A percentile compares a stretch with the other conserved stretches of the same genome.
Evolutionary conservation across 2,797 vertebrate species (phyloP).

Genomic region (Columba guinea): DNA sequence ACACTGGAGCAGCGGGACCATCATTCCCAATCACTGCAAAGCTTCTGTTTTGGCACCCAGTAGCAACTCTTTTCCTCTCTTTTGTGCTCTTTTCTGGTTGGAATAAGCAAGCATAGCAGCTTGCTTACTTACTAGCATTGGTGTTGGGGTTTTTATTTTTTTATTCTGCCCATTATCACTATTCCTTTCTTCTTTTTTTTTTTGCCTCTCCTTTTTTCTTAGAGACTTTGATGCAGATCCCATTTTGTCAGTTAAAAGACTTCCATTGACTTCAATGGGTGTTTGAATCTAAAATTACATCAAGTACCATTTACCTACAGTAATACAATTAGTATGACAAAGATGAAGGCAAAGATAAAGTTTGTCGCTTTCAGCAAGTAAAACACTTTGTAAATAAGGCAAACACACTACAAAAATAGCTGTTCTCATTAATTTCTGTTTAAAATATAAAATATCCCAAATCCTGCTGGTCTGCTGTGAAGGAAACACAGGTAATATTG

Average conservation of each 20-base stretch:
- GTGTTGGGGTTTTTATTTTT: background rate
- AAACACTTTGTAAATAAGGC: background rate
- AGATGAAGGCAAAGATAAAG: background rate
- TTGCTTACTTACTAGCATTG: background rate
- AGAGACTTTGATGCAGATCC: slow-evolving; percentile 20
- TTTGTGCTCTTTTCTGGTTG: background rate
- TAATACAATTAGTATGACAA: slow-evolving; percentile 8
- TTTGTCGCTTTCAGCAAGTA: background rate
- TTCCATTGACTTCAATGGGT: slow-evolving; percentile 42
- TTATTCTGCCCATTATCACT: background rate
- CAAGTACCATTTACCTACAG: slow-evolving; percentile 7
- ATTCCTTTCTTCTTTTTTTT: background rate
- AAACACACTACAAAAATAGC: slow-evolving; percentile 15
- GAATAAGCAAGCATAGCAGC: background rate
- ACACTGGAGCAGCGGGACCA: background rate
- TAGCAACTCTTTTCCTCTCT: background rate
- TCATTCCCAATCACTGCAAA: background rate
- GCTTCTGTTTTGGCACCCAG: background rate
- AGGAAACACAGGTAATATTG: background rate
- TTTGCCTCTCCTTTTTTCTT: background rate
- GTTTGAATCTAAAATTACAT: slow-evolving; percentile 47
- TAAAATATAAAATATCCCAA: slow-evolving; percentile 27
- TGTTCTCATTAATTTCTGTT: background rate
- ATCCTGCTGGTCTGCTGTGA: background rate
- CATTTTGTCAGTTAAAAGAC: slow-evolving; percentile 48